Evolutionary conservation across 1,140 invertebrate genomes (phyloP), one percentile per base, ranked within the genome.

Genomic region (Penaeus indicus): DNA sequence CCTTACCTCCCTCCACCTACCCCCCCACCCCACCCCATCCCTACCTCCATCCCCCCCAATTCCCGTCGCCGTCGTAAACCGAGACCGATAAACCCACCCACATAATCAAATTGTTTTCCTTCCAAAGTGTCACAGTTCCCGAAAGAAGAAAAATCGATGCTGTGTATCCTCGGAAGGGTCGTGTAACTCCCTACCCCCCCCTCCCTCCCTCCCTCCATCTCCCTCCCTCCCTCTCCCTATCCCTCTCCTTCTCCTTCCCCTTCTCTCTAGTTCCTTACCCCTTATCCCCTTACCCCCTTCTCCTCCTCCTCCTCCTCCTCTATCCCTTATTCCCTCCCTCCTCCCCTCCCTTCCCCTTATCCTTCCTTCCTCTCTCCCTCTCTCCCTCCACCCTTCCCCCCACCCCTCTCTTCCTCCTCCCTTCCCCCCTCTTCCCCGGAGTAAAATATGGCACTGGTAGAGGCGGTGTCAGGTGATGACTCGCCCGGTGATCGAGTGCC

Each of bases 391-490:
- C 4, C 10, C 27, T 32, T 54, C 21, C 16, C 67, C 47, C 13
- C 27, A 22, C 3, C 25, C 60, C 72, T 16, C 42, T 27, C 60
- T 64, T 21, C 38, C 67, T 47, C 27, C 69, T 22, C 77, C 47
- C 32, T 0, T 38, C 25, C 27, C 42, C 16, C 72, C 25, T 13
- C 27, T 19, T 32, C 72, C 16, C 13, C 72, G 1, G 87, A 32
- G 81, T 88, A 88, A 88, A 88, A 88, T 88, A 88, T 88, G 87
- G 87, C 82, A 77, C 54, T 84, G 87, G 87, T 84, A 84, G 87
- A 81, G 47, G 81, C 81, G 54, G 87, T 88, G 87, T 88, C 87
- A 84, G 87, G 75, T 88, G 87, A 88, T 84, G 87, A 88, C 87
- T 88, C 79, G 60, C 79, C 38, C 61, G 81, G 87, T 88, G 87